phyloP scores from a whole-genome alignment of 2,888 invertebrate genomes.

The Antheraea assamensis region DNA sequence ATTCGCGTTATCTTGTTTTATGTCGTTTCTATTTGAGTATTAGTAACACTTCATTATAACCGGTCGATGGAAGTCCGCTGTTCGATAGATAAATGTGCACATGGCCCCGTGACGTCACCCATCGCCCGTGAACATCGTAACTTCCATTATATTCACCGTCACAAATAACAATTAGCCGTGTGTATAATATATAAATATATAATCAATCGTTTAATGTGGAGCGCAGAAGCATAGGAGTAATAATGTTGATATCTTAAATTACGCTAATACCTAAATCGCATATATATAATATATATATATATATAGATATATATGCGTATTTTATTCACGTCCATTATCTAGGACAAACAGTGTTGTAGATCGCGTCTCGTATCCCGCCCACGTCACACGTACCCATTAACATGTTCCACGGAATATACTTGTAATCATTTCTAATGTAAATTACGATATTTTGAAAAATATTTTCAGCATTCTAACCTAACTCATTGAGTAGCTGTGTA shows the following conservation, averaged over 20 bases:
- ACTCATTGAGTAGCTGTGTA: constrained; percentile 5
- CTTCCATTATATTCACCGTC: constrained; percentile 16
- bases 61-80: constrained; percentile 33
- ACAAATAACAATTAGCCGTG: not conserved
- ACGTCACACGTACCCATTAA: constrained; percentile 35
- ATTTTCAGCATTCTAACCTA: constrained; percentile 21
- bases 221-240: not conserved
- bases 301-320: too few relatives aligned
- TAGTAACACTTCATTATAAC: not conserved
- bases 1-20: not conserved
- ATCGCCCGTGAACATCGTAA: constrained; percentile 32
- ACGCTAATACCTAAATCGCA: not conserved
- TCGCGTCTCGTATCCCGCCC: constrained; percentile 36
- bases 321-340: constrained; percentile 45
- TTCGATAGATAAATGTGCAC: constrained; percentile 42
- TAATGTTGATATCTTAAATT: not conserved
- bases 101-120: constrained; percentile 58
- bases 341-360: constrained; percentile 36
- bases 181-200: not conserved
- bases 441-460: constrained; percentile 38
- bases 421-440: constrained; percentile 31
- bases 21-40: not conserved
- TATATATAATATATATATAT: constrained; percentile 34
- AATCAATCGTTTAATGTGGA: not conserved
- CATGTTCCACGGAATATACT: constrained; percentile 33